Evolutionary conservation across 2,797 vertebrate genomes (phyloP).

Genomic region (Scyliorhinus canicula): DNA sequence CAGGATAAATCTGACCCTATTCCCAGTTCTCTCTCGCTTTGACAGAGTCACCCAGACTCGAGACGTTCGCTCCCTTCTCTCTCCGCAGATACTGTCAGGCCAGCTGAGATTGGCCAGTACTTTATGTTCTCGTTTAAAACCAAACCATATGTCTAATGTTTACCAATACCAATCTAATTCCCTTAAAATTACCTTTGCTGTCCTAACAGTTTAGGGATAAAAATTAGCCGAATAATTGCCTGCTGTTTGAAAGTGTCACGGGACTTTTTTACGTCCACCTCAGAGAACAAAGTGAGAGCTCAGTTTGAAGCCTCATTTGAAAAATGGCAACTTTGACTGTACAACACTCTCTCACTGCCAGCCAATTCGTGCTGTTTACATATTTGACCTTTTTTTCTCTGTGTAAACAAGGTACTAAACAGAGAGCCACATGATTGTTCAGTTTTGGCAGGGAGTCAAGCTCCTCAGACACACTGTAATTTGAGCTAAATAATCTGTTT

Average conservation of each 20-base stretch:
- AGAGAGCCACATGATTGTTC: slow-evolving; percentile 7
- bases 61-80: too few relatives aligned
- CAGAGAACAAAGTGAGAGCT: background rate
- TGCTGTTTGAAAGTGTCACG: too few relatives aligned
- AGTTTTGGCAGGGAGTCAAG: slow-evolving; percentile 1
- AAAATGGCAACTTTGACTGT: background rate
- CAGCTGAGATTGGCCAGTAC: too few relatives aligned
- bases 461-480: background rate
- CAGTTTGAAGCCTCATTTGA: background rate
- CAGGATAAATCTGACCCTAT: too few relatives aligned
- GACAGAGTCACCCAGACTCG: too few relatives aligned
- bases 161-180: too few relatives aligned
- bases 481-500: slow-evolving; percentile 1
- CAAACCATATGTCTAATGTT: too few relatives aligned
- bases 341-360: background rate
- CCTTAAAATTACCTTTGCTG: too few relatives aligned
- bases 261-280: background rate
- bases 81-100: too few relatives aligned
- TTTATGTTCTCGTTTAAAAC: too few relatives aligned
- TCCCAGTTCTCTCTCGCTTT: too few relatives aligned
- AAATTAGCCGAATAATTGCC: background rate
- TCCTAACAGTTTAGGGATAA: background rate
- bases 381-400: background rate
- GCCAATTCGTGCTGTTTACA: background rate
- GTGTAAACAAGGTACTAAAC: slow-evolving; percentile 34